Evolutionary conservation across 2,113 vertebrate genomes (phyloP).

Genomic region (Mormyrus lacerda): DNA sequence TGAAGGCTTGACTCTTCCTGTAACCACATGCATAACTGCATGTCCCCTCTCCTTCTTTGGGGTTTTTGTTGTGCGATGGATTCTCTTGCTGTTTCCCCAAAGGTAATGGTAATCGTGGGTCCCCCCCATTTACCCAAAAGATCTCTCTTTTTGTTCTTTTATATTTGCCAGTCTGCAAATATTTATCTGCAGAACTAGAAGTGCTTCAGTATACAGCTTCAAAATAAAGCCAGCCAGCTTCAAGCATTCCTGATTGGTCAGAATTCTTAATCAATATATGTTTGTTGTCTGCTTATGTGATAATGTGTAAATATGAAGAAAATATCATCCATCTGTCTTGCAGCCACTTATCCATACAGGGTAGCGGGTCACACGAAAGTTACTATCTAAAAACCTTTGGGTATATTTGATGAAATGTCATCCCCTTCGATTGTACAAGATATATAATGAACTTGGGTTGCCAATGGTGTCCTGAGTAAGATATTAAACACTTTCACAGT

Average conservation of each 20-base stretch:
- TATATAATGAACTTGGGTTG: not conserved
- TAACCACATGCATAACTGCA: not conserved
- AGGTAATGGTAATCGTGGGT: not conserved
- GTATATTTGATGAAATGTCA: not conserved
- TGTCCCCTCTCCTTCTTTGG: slow-evolving; percentile 11
- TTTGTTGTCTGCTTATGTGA: not conserved
- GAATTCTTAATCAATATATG: not conserved
- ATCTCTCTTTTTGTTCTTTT: slow-evolving; percentile 32
- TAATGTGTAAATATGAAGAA: not conserved
- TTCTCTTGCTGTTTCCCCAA: slow-evolving; percentile 18
- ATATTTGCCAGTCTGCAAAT: too few relatives aligned
- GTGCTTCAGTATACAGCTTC: not conserved
- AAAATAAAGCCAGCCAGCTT: not conserved
- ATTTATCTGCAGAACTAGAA: not conserved
- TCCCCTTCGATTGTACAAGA: not conserved
- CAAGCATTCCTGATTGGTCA: not conserved
- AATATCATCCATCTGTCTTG: not conserved
- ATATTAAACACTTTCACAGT: not conserved
- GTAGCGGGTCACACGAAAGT: not conserved
- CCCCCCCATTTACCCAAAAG: slow-evolving; percentile 10
- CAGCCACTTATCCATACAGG: not conserved
- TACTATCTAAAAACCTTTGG: not conserved
- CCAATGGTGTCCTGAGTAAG: not conserved
- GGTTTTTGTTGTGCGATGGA: slow-evolving; percentile 3
- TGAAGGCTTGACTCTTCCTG: not conserved